Conservation (phyloP, 2,888 invertebrate species). For the Carpatolechia fugitivella region DNA sequence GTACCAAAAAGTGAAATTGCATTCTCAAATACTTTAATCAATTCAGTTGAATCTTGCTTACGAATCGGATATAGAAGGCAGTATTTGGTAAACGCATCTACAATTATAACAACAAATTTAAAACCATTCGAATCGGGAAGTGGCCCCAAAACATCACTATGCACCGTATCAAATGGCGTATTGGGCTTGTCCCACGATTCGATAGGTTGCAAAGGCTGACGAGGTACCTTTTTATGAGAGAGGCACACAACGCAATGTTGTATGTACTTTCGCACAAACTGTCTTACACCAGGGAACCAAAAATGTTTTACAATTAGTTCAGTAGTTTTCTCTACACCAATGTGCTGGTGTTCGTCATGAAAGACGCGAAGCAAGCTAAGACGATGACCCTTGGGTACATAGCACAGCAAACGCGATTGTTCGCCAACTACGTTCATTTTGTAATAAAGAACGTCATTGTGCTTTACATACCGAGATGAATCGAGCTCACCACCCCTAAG, state of each 20-base stretch:
- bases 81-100: constrained; percentile 7
- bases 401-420: constrained; percentile 15
- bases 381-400: constrained; percentile 21
- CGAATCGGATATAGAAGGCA: constrained; percentile 4
- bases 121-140: constrained; percentile 18
- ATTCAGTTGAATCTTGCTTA: background rate
- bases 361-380: constrained; percentile 21
- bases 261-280: constrained; percentile 4
- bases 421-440: constrained; percentile 16
- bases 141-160: constrained; percentile 17
- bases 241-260: too few species aligned
- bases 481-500: constrained; percentile 17
- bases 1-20: background rate
- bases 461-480: constrained; percentile 9
- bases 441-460: too few species aligned
- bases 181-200: constrained; percentile 3
- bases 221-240: background rate
- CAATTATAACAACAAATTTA: constrained; percentile 16
- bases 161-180: constrained; percentile 11
- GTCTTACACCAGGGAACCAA: constrained; percentile 17
- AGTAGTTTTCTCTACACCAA: constrained; percentile 7
- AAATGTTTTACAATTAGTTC: constrained; percentile 14
- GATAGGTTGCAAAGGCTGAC: background rate
- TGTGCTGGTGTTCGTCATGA: constrained; percentile 15
- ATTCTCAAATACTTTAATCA: background rate